Conservation (phyloP, 2,888 invertebrate genomes). For the Rhimphoctona megacephalus region DNA sequence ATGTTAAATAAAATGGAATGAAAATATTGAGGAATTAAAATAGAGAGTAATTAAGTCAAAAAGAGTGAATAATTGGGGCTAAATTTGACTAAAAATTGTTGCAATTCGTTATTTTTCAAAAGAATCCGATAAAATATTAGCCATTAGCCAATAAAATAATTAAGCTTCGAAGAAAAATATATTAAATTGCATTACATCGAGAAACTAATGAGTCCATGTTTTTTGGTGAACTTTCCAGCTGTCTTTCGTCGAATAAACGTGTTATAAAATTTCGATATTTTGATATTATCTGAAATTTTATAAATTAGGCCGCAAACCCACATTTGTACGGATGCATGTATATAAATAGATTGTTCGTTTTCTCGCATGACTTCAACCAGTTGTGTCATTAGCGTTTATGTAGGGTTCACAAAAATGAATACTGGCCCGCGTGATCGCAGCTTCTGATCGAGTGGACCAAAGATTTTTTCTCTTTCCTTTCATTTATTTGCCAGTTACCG, state of each 20-base stretch:
- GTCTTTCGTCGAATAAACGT: not conserved
- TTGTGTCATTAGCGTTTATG: slow-evolving; percentile 70
- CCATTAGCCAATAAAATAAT: too few relatives aligned
- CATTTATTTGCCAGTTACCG: slow-evolving; percentile 41
- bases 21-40: not conserved
- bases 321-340: not conserved
- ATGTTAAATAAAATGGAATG: not conserved
- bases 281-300: not conserved
- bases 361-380: slow-evolving; percentile 49
- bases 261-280: not conserved
- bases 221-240: not conserved
- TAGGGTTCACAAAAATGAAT: slow-evolving; percentile 40
- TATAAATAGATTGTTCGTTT: not conserved
- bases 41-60: not conserved
- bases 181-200: not conserved
- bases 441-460: not conserved
- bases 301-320: not conserved
- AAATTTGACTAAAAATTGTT: not conserved
- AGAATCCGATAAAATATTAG: too few relatives aligned
- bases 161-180: not conserved
- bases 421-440: not conserved
- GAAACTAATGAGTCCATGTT: not conserved
- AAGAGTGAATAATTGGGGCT: not conserved
- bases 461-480: slow-evolving; percentile 2
- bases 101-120: not conserved